Conservation (phyloP, 2,888 invertebrate species). For the Drosophila histrio region DNA sequence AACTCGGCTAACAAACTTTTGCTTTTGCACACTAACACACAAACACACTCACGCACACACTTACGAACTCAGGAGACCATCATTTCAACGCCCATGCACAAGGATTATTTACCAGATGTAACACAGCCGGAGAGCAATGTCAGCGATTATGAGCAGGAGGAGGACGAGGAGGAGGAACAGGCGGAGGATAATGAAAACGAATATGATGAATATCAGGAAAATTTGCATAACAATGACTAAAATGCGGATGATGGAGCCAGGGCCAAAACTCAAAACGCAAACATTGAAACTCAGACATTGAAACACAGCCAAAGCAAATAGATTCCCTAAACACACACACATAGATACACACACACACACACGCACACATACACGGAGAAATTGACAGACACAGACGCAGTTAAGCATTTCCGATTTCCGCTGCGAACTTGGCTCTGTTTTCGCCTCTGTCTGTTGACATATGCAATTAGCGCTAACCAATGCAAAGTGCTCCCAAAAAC, state of each 20-base stretch:
- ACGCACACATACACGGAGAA: constrained; percentile 1
- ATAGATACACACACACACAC: constrained; percentile 2
- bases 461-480: constrained; percentile 78
- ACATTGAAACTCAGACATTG: constrained; percentile 47
- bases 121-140: constrained; percentile 86
- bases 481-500: constrained; percentile 65
- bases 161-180: constrained; percentile 86
- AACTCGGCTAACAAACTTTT: constrained; percentile 79
- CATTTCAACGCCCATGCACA: constrained; percentile 85
- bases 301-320: constrained; percentile 61
- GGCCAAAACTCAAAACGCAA: constrained; percentile 17
- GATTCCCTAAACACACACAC: constrained; percentile 23
- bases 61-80: constrained; percentile 82
- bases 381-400: constrained; percentile 45
- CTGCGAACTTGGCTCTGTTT: constrained; percentile 53
- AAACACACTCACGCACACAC: constrained; percentile 26
- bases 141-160: constrained; percentile 86
- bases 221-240: constrained; percentile 84
- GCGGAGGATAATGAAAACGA: constrained; percentile 87
- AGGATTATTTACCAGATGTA: constrained; percentile 86
- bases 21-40: constrained; percentile 67
- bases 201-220: constrained; percentile 86
- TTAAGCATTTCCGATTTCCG: constrained; percentile 80
- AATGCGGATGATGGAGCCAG: constrained; percentile 71
- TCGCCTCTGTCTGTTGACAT: constrained; percentile 70